Percentiles rank a stretch among this genome's conserved stretches.
Conservation (phyloP, 1,140 invertebrate species). For the Brachionus koreanus region DNA sequence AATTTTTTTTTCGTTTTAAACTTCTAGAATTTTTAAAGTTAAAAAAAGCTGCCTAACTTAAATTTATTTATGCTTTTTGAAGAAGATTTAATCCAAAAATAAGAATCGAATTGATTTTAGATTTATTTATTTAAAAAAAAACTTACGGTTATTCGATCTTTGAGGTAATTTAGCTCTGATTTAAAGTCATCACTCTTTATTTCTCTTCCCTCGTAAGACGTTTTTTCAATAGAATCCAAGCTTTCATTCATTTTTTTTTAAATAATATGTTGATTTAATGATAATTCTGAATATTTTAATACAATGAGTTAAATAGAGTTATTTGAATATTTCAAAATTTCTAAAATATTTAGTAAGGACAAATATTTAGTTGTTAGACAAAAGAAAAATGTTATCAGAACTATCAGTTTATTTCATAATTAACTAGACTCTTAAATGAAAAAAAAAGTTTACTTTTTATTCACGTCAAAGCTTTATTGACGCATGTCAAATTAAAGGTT, state of each 20-base stretch:
- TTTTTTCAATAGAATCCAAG: background rate
- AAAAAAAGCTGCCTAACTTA: too few species aligned
- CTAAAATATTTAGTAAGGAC: background rate
- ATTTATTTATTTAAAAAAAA: background rate
- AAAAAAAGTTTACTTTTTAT: background rate
- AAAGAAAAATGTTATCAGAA: background rate
- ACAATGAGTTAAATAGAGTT: background rate
- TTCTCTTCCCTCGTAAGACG: background rate
- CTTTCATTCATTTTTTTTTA: background rate
- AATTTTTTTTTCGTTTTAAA: too few species aligned
- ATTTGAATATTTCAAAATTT: background rate
- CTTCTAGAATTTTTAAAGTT: too few species aligned
- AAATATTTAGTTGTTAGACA: background rate
- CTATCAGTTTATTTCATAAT: background rate
- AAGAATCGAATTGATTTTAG: background rate
- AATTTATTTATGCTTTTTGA: too few species aligned
- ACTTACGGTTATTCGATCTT: constrained; percentile 23
- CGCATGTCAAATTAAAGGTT: background rate
- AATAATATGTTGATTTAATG: constrained; percentile 1
- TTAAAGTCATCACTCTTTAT: constrained; percentile 23
- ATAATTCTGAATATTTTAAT: constrained; percentile 1
- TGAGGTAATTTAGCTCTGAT: background rate
- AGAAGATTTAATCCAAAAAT: too few species aligned
- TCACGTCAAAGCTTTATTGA: background rate
- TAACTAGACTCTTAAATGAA: background rate